Evolutionary conservation across 2,888 invertebrate species (phyloP), one percentile per base, ranked within the genome.

Genomic region (Chalcosyrphus nemorum): DNA sequence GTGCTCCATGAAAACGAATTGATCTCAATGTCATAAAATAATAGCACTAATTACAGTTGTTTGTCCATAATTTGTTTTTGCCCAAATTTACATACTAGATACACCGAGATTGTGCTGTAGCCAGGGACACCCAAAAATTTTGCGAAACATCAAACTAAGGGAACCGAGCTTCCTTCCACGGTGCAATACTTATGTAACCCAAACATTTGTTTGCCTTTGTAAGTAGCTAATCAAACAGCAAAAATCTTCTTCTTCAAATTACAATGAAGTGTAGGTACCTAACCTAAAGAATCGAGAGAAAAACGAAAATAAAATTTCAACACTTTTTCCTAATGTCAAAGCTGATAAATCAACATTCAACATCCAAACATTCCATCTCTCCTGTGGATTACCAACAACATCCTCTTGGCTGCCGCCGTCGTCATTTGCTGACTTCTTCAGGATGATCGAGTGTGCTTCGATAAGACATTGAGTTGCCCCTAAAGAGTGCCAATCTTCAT

Each of bases 301-400:
- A 35, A 43, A 38, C 45, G 21, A 32, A 19, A 15, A 76, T 59
- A 61, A 29, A 61, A 56, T 77, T 77, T 77, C 77, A 38, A 70
- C 68, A 77, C 77, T 77, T 35, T 52, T 63, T 68, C 27, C 52
- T 70, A 77, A 77, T 77, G 77, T 77, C 77, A 77, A 70, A 54
- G 52, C 70, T 27, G 54, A 70, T 54, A 70, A 66, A 35, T 38
- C 21, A 59, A 57, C 35, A 57, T 57, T 24, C 35, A 15, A 43
- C 35, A 57, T 57, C 35, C 35, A 15, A 43, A 29, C 43, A 54
- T 56, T 68, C 15, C 45, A 56, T 56, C 68, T 56, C 68, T 70
- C 32, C 68, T 68, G 32, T 32, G 65, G 50, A 24, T 56, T 68
- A 43, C 43, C 29, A 56, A 13, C 32, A 11, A 56, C 35, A 24